Evolutionary conservation across 2,888 invertebrate genomes (phyloP), one percentile per base, ranked within the genome.

Genomic region (Eupithecia inturbata): DNA sequence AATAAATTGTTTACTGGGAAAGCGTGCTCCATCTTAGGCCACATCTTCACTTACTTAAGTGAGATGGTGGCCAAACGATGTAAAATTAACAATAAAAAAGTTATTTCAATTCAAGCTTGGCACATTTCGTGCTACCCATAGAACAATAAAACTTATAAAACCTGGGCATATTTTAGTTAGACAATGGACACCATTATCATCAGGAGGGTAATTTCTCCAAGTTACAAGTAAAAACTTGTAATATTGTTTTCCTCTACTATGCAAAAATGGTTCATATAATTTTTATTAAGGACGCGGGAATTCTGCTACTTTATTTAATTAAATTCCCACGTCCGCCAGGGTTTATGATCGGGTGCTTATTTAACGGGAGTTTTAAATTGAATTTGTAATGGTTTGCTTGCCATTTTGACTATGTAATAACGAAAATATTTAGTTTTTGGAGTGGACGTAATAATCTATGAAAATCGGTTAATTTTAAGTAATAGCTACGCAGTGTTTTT

Each of bases 301-400:
- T 66, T 66, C 66, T 36, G 66, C 39, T 66, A 66, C 66, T 66
- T 66, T 66, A 66, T 66, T 66, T 66, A 66, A 66, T 66, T 66
- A 66, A 66, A 66, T 66, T 66, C 66, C 26, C 66, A 66, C 66
- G 66, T 66, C 33, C 36, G 36, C 22, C 36, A 36, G 66, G 39
- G 66, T 66, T 66, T 66, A 66, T 66, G 66, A 66, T 66, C 66
- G 31, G 64, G 31, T 66, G 36, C 66, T 64, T 66, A 66, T 66
- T 41, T 66, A 39, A 66, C 66, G 66, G 36, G 66, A 66, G 39
- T 66, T 66, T 66, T 66, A 66, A 66, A 66, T 39, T 66, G 39
- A 66, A 66, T 39, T 66, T 66, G 63, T 66, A 22, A 66, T 41
- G 66, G 63, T 66, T 62, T 62, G 28, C 66, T 66, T 66, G n/a